phyloP scores from a whole-genome alignment of 2,797 vertebrate species.

The Hylomyscus alleni region DNA sequence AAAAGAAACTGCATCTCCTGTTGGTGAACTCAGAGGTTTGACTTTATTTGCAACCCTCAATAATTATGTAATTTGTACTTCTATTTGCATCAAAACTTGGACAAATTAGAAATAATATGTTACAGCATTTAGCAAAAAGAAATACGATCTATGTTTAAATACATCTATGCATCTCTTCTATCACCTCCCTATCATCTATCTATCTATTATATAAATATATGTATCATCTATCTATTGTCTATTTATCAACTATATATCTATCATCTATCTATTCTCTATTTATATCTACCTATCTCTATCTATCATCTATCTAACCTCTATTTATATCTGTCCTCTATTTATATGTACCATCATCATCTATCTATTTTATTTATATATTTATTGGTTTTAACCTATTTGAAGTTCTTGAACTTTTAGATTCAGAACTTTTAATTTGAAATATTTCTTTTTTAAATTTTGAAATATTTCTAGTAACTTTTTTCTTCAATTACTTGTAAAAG shows the following conservation, averaged over 20 bases:
- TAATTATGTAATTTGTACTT: background rate
- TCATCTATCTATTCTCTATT: background rate
- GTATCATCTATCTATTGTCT: background rate
- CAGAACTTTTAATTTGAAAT: background rate
- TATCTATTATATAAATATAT: background rate
- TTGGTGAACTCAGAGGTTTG: background rate
- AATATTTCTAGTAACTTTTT: background rate
- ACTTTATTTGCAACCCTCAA: conserved; percentile 1
- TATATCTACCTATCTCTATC: background rate
- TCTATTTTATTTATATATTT: background rate
- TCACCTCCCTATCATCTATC: background rate
- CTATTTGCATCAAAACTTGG: background rate
- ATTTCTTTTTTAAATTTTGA: background rate
- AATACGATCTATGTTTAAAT: background rate
- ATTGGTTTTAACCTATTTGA: background rate
- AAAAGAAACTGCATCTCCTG: background rate
- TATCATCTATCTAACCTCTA: background rate
- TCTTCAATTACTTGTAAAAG: conserved; percentile 24
- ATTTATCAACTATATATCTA: too few species aligned
- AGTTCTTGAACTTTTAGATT: background rate
- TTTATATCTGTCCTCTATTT: background rate
- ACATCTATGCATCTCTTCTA: background rate
- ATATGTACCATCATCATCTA: background rate
- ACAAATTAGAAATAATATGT: conserved; percentile 44
- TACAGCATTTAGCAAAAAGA: conserved; percentile 2